These are phyloP conservation scores for Disparrhopalites patrizii DNA, from an alignment of 2,888 invertebrate genomes.

Conservation along the genomic window DNA sequence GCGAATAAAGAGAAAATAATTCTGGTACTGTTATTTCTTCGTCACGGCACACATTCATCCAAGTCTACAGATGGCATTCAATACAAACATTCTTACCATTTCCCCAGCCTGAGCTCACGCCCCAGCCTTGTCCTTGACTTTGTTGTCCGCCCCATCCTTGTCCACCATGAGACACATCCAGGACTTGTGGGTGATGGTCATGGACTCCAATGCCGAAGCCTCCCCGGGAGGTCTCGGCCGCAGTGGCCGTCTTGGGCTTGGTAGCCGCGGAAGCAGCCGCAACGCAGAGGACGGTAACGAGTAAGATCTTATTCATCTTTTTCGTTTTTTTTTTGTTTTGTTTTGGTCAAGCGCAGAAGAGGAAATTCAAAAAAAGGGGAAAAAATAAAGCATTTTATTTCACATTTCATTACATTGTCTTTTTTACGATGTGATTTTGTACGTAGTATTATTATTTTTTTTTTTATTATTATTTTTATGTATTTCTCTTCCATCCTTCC, in stretches of 20 bases:
- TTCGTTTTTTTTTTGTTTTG: slow-evolving; percentile 19
- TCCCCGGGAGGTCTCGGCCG: slow-evolving; percentile 39
- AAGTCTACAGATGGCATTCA: neutral
- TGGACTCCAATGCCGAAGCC: slow-evolving; percentile 49
- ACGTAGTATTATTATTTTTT: too few species aligned
- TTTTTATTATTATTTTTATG: too few species aligned
- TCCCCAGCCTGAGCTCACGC: slow-evolving; percentile 28
- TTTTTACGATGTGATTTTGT: too few species aligned
- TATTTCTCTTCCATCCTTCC: too few species aligned
- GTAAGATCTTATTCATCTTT: slow-evolving; percentile 48
- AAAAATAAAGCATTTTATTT: too few species aligned
- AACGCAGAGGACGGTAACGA: slow-evolving; percentile 47
- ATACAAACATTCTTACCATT: slow-evolving; percentile 24
- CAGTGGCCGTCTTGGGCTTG: slow-evolving; percentile 43
- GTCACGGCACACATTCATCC: slow-evolving; percentile 8
- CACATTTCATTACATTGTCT: neutral
- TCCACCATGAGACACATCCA: slow-evolving; percentile 44
- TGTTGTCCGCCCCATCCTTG: slow-evolving; percentile 32
- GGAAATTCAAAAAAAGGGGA: too few species aligned
- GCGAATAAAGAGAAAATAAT: slow-evolving; percentile 32
- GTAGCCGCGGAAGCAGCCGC: slow-evolving; percentile 48
- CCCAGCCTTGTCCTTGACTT: slow-evolving; percentile 25
- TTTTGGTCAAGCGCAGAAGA: neutral
- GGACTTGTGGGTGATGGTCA: slow-evolving; percentile 48
- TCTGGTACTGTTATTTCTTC: slow-evolving; percentile 31